Evolutionary conservation across 23 tunicate species (phyloP).

Genomic region (Styela clava): DNA sequence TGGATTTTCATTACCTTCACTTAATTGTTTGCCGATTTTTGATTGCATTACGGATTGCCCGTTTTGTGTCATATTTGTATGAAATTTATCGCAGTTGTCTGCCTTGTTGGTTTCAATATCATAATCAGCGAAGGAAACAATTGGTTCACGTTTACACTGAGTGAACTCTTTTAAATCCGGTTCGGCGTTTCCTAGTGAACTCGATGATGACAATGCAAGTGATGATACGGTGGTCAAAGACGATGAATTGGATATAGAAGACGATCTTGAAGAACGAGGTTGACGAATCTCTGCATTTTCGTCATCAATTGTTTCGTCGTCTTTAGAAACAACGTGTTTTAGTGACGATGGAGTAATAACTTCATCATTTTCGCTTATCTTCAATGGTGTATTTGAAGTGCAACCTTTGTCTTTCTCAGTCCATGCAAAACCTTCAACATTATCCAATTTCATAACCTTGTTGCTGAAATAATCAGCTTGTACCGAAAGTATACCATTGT

Average conservation of each 20-base stretch:
- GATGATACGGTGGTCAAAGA: constrained; percentile 17
- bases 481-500: no score
- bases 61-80: no score
- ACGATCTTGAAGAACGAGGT: background rate
- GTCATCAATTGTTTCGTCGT: background rate
- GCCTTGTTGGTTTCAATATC: background rate
- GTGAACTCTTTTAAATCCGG: background rate
- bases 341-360: background rate
- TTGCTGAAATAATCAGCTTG: background rate
- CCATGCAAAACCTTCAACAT: no score
- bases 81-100: background rate
- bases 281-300: background rate
- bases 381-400: no score
- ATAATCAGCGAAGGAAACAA: background rate
- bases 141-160: background rate
- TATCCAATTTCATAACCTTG: no score
- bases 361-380: background rate
- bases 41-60: no score
- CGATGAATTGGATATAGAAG: constrained; percentile 13
- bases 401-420: background rate
- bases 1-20: background rate
- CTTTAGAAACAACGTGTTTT: background rate
- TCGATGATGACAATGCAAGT: constrained; percentile 13
- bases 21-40: background rate
- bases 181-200: background rate